phyloP scores from a whole-genome alignment of 2,888 invertebrate species.

The Folsomia candida region DNA sequence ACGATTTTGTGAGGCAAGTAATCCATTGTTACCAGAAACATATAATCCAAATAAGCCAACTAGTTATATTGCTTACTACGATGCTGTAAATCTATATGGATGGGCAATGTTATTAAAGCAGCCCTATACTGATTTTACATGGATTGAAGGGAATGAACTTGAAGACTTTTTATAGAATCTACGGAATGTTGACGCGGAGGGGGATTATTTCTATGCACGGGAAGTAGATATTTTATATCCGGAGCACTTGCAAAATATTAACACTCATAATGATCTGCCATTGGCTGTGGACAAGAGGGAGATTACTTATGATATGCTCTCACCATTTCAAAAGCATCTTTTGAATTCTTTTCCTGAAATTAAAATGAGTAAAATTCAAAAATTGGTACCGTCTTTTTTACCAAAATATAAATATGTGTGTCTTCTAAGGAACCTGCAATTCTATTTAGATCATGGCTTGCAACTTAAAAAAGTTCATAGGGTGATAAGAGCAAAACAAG shows the following conservation, averaged over 20 bases:
- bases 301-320: background rate
- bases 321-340: background rate
- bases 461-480: too few relatives aligned
- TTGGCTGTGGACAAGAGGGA: background rate
- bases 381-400: too few relatives aligned
- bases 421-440: too few relatives aligned
- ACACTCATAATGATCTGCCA: background rate
- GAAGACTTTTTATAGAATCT: background rate
- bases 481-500: too few relatives aligned
- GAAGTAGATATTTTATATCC: too few relatives aligned
- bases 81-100: constrained; percentile 25
- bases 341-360: too few relatives aligned
- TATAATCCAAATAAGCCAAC: background rate
- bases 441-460: too few relatives aligned
- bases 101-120: background rate
- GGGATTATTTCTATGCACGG: background rate
- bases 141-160: constrained; percentile 4
- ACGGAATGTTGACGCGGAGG: background rate
- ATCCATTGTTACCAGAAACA: constrained; percentile 25
- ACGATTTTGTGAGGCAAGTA: constrained; percentile 40
- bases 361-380: too few relatives aligned
- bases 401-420: too few relatives aligned
- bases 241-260: background rate
- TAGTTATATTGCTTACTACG: constrained; percentile 25
- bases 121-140: constrained; percentile 15